phyloP scores from a whole-genome alignment of 2,888 invertebrate genomes.

The Hartigia nigra region DNA sequence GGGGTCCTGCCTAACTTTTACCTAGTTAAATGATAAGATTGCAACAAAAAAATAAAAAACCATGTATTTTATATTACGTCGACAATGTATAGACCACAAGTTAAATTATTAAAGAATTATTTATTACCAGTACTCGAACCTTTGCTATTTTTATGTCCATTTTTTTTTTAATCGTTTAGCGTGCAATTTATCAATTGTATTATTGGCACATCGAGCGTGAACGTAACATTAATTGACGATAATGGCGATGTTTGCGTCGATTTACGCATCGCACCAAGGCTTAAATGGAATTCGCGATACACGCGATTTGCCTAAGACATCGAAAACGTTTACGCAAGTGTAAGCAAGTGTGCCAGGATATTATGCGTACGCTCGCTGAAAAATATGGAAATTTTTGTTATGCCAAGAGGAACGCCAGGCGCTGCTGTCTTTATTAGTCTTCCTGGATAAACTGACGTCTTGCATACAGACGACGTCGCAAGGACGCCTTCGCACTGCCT shows the following conservation, averaged over 20 bases:
- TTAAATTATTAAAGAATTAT: constrained; percentile 63
- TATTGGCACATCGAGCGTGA: background rate
- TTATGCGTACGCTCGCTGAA: background rate
- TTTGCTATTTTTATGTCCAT: constrained; percentile 1
- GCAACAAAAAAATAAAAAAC: constrained; percentile 25
- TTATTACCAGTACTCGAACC: constrained; percentile 46
- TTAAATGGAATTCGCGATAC: background rate
- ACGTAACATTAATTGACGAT: background rate
- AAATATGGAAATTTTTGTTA: background rate
- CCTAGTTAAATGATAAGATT: constrained; percentile 20
- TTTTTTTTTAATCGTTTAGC: background rate
- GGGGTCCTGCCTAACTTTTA: constrained; percentile 15
- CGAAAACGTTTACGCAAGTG: background rate
- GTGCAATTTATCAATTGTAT: background rate
- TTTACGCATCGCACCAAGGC: background rate
- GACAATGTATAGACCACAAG: constrained; percentile 49
- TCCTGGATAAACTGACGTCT: background rate
- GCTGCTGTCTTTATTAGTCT: background rate
- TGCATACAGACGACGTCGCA: background rate
- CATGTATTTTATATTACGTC: constrained; percentile 49
- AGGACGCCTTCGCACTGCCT: background rate
- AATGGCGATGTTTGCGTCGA: background rate
- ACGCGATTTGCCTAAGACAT: background rate
- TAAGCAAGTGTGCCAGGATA: constrained; percentile 2
- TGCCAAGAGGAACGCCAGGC: background rate